Evolutionary conservation across 2,113 vertebrate species (phyloP).

Genomic region (Brachypteracias leptosomus): DNA sequence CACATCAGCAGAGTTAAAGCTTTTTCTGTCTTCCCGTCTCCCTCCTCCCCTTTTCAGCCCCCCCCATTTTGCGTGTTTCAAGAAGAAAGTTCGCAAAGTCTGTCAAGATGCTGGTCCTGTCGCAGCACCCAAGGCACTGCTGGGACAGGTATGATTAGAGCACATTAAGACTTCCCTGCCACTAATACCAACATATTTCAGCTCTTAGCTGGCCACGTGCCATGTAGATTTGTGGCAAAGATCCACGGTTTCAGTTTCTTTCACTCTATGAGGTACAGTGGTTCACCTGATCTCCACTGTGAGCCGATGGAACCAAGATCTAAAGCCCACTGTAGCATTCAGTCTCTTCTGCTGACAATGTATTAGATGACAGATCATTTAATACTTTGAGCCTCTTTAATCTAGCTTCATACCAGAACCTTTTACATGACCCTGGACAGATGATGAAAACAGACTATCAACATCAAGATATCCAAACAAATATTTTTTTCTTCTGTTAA

Average conservation of each 20-base stretch:
- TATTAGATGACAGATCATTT: slow-evolving; percentile 6
- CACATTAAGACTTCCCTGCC: slow-evolving; percentile 35
- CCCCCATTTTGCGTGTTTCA: slow-evolving; percentile 9
- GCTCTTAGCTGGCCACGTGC: slow-evolving; percentile 21
- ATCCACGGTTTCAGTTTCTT: slow-evolving; percentile 53
- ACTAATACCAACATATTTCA: slow-evolving; percentile 34
- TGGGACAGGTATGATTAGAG: slow-evolving; percentile 48
- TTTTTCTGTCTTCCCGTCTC: neutral
- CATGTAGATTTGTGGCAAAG: slow-evolving; percentile 41
- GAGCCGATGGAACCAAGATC: slow-evolving; percentile 28
- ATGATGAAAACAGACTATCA: slow-evolving; percentile 24
- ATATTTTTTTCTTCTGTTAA: neutral
- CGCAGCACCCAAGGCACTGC: slow-evolving; percentile 28
- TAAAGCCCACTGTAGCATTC: slow-evolving; percentile 12
- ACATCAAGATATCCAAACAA: neutral
- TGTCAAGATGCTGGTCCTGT: slow-evolving; percentile 59
- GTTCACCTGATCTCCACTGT: slow-evolving; percentile 15
- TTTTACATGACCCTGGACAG: neutral
- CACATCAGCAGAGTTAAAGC: slow-evolving; percentile 46
- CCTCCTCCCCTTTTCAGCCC: neutral
- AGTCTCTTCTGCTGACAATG: neutral
- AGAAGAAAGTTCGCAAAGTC: slow-evolving; percentile 57
- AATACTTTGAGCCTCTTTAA: slow-evolving; percentile 25
- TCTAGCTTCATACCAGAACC: neutral
- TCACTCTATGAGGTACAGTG: neutral